Evolutionary conservation across 2,888 invertebrate species (phyloP).

Genomic region (Chrysolina americana): DNA sequence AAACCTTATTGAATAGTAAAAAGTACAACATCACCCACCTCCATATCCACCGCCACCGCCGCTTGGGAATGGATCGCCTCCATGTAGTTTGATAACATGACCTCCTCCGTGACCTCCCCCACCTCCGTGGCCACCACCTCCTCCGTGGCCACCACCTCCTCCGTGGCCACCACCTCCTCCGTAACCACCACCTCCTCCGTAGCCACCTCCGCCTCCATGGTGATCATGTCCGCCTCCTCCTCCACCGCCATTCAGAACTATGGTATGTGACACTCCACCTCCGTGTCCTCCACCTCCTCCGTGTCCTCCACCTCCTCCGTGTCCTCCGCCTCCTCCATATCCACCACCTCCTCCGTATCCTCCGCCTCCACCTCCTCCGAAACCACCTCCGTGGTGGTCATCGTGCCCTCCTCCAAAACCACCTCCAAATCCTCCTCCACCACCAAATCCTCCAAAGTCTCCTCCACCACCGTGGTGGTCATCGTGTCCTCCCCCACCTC

Average conservation of each 20-base stretch:
- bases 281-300: slow-evolving; percentile 34
- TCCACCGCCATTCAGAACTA: slow-evolving; percentile 24
- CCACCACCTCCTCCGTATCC: background rate
- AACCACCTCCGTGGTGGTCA: slow-evolving; percentile 30
- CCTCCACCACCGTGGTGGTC: slow-evolving; percentile 23
- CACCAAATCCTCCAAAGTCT: slow-evolving; percentile 31
- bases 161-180: background rate
- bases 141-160: slow-evolving; percentile 16
- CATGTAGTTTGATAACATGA: slow-evolving; percentile 14
- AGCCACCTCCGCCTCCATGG: slow-evolving; percentile 26
- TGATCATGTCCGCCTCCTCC: slow-evolving; percentile 18
- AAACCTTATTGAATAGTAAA: background rate
- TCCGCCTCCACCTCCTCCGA: background rate
- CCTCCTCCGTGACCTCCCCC: background rate
- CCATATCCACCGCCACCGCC: slow-evolving; percentile 12
- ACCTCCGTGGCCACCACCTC: slow-evolving; percentile 7
- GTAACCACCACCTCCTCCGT: slow-evolving; percentile 11
- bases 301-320: slow-evolving; percentile 30
- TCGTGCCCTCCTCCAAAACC: slow-evolving; percentile 35
- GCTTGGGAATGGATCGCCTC: slow-evolving; percentile 25
- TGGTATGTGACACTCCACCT: slow-evolving; percentile 34
- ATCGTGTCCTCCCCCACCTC: slow-evolving; percentile 32
- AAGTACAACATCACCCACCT: background rate
- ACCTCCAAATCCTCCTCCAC: slow-evolving; percentile 26
- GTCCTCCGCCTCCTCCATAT: slow-evolving; percentile 29